phyloP scores from a whole-genome alignment of 2,113 vertebrate genomes.

The Pseudopodoces humilis region DNA sequence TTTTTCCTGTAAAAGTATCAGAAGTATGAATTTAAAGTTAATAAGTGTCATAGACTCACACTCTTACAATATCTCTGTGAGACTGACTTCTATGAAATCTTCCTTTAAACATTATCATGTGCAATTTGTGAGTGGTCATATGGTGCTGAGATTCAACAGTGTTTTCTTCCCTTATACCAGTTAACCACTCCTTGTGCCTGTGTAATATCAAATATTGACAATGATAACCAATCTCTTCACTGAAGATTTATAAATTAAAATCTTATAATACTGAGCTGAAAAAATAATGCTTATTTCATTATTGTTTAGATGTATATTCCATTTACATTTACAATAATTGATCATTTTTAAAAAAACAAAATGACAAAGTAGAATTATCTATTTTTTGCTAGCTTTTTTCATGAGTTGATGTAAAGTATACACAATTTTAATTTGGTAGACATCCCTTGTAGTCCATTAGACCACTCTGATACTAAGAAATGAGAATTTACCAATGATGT shows the following conservation, averaged over 20 bases:
- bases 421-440: background rate
- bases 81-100: background rate
- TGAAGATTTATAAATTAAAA: background rate
- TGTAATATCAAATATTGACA: background rate
- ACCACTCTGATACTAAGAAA: background rate
- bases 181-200: background rate
- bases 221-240: background rate
- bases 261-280: background rate
- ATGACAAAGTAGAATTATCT: background rate
- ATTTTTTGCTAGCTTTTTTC: background rate
- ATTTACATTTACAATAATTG: background rate
- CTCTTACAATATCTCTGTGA: background rate
- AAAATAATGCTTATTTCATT: background rate
- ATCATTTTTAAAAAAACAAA: background rate
- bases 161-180: background rate
- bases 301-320: background rate
- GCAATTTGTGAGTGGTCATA: background rate
- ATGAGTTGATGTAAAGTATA: background rate
- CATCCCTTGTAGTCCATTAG: background rate
- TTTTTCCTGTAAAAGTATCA: background rate
- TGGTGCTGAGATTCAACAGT: background rate
- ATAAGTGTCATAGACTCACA: background rate
- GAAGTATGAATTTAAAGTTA: background rate
- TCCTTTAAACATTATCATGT: background rate
- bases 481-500: background rate